Percentiles rank a stretch among this genome's conserved stretches.
Conservation (phyloP, 2,797 vertebrate species). For the Oceanodroma leucorhoa region DNA sequence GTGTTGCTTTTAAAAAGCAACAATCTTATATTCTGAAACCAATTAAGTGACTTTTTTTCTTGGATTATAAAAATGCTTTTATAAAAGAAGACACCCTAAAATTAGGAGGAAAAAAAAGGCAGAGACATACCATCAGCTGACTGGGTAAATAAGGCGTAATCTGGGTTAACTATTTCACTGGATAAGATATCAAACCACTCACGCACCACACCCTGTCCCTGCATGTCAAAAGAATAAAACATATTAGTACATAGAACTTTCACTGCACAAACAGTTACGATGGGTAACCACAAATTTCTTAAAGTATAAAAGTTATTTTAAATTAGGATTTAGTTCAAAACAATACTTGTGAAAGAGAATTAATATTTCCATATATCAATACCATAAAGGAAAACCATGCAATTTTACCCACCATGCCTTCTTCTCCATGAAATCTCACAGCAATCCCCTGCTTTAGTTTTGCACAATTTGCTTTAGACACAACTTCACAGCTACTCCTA, state of each 20-base stretch:
- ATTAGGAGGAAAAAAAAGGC: not conserved
- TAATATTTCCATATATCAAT: not conserved
- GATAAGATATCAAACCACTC: conserved; percentile 99
- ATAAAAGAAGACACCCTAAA: not conserved
- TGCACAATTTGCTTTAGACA: conserved; percentile 94
- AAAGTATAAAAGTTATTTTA: not conserved
- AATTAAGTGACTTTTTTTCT: not conserved
- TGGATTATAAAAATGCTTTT: not conserved
- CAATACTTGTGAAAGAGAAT: not conserved
- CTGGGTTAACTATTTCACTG: conserved; percentile 98
- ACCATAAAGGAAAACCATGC: not conserved
- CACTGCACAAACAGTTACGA: not conserved
- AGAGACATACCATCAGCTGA: conserved; percentile 92
- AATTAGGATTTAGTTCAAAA: not conserved
- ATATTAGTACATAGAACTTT: not conserved
- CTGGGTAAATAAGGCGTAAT: conserved; percentile 97
- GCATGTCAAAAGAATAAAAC: conserved; percentile 57
- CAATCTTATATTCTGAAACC: not conserved
- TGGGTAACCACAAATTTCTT: not conserved
- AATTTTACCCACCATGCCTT: conserved; percentile 90
- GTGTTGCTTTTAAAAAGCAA: not conserved
- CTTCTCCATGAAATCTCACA: conserved; percentile 97
- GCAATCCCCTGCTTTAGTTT: conserved; percentile 98
- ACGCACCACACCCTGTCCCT: conserved; percentile 97
- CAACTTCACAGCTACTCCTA: conserved; percentile 98